Percentiles rank a stretch among this genome's conserved stretches.
Evolutionary conservation across 2,797 vertebrate genomes (phyloP).

Genomic region (Typhlichthys eigenmanni): DNA sequence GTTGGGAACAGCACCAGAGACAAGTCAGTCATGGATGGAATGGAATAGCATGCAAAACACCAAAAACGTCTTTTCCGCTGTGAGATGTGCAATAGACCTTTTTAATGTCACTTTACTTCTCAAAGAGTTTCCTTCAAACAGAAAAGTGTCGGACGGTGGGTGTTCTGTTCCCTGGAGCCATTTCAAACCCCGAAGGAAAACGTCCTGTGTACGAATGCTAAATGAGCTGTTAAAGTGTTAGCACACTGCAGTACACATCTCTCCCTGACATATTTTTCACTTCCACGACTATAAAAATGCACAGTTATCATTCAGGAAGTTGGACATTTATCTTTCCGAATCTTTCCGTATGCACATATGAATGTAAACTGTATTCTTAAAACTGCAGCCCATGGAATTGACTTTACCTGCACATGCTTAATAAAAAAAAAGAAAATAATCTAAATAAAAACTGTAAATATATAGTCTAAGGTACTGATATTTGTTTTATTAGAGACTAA

Average conservation of each 20-base stretch:
- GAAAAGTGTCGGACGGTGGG: slow-evolving; percentile 12
- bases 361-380: slow-evolving; percentile 39
- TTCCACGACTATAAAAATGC: slow-evolving; percentile 31
- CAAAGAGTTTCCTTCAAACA: slow-evolving; percentile 17
- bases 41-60: slow-evolving; percentile 7
- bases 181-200: slow-evolving; percentile 28
- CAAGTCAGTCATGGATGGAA: slow-evolving; percentile 9
- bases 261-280: slow-evolving; percentile 25
- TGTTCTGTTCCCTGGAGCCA: slow-evolving; percentile 27
- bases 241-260: slow-evolving; percentile 39
- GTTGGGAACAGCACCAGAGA: slow-evolving; percentile 14
- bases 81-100: slow-evolving; percentile 21
- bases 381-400: slow-evolving; percentile 13
- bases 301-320: slow-evolving; percentile 39
- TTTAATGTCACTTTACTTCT: slow-evolving; percentile 28
- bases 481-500: slow-evolving; percentile 51
- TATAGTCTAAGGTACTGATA: slow-evolving; percentile 23
- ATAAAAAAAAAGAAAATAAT: slow-evolving; percentile 11
- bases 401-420: slow-evolving; percentile 13
- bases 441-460: slow-evolving; percentile 40
- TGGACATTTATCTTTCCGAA: slow-evolving; percentile 55
- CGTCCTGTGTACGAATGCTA: slow-evolving; percentile 43
- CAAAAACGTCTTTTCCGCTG: slow-evolving; percentile 20
- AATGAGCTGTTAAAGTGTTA: slow-evolving; percentile 62
- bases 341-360: slow-evolving; percentile 10